These are phyloP conservation scores for Drosophila picticornis DNA, from an alignment of 2,888 invertebrate genomes.

Conservation along the genomic window DNA sequence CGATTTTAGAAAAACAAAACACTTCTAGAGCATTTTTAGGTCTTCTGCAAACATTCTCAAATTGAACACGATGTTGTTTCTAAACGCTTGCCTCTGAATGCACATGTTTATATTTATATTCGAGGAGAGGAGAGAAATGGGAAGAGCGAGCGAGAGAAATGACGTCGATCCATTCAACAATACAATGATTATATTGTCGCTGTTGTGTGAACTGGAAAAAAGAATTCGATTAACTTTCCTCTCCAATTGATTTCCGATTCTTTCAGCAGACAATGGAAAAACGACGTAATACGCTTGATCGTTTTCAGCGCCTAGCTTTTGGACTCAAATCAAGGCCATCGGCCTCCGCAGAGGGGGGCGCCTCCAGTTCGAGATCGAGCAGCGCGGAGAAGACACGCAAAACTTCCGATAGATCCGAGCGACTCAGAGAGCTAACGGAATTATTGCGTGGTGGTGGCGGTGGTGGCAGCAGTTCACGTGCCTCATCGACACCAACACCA, in stretches of 20 bases:
- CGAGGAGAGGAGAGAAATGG: neutral
- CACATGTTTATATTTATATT: constrained; percentile 61
- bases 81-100: constrained; percentile 36
- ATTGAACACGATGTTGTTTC: constrained; percentile 28
- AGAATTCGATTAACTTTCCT: constrained; percentile 12
- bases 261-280: constrained; percentile 84
- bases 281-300: constrained; percentile 90
- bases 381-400: constrained; percentile 76
- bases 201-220: constrained; percentile 4
- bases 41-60: constrained; percentile 2
- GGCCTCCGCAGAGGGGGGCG: constrained; percentile 31
- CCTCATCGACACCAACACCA: constrained; percentile 87
- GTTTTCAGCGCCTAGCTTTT: constrained; percentile 92
- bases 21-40: neutral
- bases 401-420: constrained; percentile 89
- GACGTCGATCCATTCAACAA: constrained; percentile 36
- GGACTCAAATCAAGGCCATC: constrained; percentile 85
- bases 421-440: constrained; percentile 91
- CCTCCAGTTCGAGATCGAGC: constrained; percentile 31
- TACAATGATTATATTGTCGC: constrained; percentile 24
- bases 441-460: constrained; percentile 88
- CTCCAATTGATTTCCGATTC: constrained; percentile 16
- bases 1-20: neutral
- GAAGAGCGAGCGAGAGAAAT: neutral
- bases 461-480: constrained; percentile 71